Base-by-base conservation (phyloP, 1,140 invertebrate species). In the Riptortus pedestris region DNA sequence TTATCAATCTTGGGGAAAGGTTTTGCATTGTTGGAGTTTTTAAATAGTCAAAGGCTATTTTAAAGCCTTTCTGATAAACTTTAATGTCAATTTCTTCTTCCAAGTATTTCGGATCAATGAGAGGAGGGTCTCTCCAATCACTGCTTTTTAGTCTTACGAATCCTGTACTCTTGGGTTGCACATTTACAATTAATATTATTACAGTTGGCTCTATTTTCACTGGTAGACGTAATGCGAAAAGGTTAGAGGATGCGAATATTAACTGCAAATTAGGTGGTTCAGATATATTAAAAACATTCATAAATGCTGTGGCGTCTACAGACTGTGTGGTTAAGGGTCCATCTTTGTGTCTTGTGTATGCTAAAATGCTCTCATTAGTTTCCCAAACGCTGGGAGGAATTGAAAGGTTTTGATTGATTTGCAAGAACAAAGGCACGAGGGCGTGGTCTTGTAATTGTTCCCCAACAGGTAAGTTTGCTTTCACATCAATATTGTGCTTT, bases 51-150 rank as follows among this genome's bases (percentile, higher is more conserved):
- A 45, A 22, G 4, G 60, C 52, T 5, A 71, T 11, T n/a, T 58
- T 52, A 1, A 72, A 18, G 1, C 58, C 55, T 70, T 74, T 74
- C 71, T 88, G 80, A 71, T 89, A 72, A 43, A 83, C 73, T 66
- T 81, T 78, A 9, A 88, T 73, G 70, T 90, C 88, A 5, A 79
- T 72, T 0, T 81, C 80, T 73, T 87, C 75, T 0, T 80, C 73
- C 43, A 86, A 85, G 71, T 91, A 93, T 70, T 88, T 88, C 0
- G n/a, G n/a, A n/a, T n/a, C n/a, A n/a, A n/a, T n/a, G n/a, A n/a
- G n/a, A n/a, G n/a, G n/a, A n/a, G n/a, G n/a, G n/a, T n/a, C n/a
- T n/a, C n/a, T n/a, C n/a, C n/a, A n/a, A n/a, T n/a, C n/a, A n/a
- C n/a, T n/a, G n/a, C n/a, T n/a, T n/a, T n/a, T n/a, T n/a, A n/a